These are phyloP conservation scores for Encarsia formosa DNA, from an alignment of 2,888 invertebrate genomes.

Conservation along the genomic window DNA sequence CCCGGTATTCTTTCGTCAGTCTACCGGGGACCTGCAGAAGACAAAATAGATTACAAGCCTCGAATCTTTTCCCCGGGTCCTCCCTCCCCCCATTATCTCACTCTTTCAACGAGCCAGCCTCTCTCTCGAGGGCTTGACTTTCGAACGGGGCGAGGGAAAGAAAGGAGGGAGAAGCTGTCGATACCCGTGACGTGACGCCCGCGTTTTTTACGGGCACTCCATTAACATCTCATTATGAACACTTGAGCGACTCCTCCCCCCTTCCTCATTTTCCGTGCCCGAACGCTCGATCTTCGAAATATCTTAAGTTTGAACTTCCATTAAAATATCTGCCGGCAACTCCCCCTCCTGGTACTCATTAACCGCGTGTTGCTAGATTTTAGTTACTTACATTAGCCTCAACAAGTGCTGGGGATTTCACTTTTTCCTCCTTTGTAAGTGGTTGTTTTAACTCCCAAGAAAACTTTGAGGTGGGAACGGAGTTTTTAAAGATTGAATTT, in stretches of 20 bases:
- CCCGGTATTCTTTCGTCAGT: conserved; percentile 18
- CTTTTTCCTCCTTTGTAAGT: no score
- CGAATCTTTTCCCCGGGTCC: conserved; percentile 19
- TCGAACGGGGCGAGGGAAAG: conserved; percentile 10
- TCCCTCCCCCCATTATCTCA: conserved; percentile 21
- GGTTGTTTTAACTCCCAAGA: no score
- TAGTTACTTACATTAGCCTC: no score
- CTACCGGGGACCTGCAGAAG: conserved; percentile 33
- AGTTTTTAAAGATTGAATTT: no score
- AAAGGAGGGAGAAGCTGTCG: conserved; percentile 38
- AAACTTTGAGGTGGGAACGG: no score
- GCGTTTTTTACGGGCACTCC: conserved; percentile 46
- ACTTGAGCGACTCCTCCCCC: conserved; percentile 36
- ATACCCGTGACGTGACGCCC: conserved; percentile 45
- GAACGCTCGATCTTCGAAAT: conserved; percentile 43
- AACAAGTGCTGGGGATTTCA: no score
- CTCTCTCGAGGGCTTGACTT: conserved; percentile 22
- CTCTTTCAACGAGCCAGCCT: conserved; percentile 23
- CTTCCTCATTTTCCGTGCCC: background rate
- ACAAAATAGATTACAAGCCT: conserved; percentile 42
- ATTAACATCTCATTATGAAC: conserved; percentile 52
- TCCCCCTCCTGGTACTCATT: background rate
- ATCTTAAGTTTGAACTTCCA: conserved; percentile 49
- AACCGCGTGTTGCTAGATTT: background rate
- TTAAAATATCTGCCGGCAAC: conserved; percentile 46